Evolutionary conservation across 2,113 vertebrate genomes (phyloP).

Genomic region (Nothobranchius furzeri): DNA sequence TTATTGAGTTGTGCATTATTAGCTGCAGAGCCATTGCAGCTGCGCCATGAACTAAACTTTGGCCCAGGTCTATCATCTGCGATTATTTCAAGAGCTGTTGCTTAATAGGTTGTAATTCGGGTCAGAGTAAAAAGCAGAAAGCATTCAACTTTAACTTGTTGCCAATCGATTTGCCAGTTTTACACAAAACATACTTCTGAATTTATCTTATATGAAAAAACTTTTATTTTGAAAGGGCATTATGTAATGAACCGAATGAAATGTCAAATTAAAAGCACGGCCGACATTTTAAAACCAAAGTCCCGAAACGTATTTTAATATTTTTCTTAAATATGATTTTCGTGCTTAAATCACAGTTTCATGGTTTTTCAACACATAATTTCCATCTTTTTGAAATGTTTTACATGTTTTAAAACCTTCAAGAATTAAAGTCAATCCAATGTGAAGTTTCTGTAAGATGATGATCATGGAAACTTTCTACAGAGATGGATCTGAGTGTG

Average conservation of each 20-base stretch:
- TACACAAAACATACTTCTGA: not conserved
- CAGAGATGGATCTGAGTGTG: too few relatives aligned
- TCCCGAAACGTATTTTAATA: not conserved
- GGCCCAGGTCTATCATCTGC: conserved; percentile 7
- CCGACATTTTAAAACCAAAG: too few relatives aligned
- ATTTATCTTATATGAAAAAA: not conserved
- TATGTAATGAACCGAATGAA: not conserved
- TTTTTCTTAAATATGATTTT: not conserved
- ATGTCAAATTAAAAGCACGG: not conserved
- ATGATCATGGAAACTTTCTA: too few relatives aligned
- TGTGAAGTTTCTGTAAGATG: too few relatives aligned
- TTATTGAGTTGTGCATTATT: not conserved
- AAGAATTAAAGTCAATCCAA: too few relatives aligned
- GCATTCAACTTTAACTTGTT: not conserved
- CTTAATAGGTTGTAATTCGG: not conserved
- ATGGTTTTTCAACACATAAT: not conserved
- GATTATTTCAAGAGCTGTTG: conserved; percentile 4
- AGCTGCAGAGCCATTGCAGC: not conserved
- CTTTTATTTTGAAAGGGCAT: not conserved
- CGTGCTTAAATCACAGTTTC: not conserved
- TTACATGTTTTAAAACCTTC: too few relatives aligned
- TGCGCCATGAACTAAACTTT: conserved; percentile 24
- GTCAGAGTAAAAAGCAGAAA: conserved; percentile 4
- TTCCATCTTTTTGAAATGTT: not conserved
- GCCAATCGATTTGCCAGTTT: not conserved